Evolutionary conservation across 2,797 vertebrate species (phyloP), one percentile per base, ranked within the genome.

Genomic region (Clarias platycephalus): DNA sequence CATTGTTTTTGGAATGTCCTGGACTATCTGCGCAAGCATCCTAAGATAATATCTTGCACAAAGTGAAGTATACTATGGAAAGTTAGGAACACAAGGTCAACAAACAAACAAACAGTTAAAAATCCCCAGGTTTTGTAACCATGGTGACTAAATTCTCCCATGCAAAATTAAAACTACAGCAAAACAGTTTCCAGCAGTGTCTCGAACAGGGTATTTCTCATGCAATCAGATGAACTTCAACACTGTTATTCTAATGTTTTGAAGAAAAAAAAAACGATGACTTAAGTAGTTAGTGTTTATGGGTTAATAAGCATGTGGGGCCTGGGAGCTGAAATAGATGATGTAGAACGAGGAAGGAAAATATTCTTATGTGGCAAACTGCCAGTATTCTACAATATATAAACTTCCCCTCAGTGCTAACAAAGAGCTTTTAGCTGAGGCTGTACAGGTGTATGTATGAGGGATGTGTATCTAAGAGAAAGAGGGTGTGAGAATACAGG

Each of bases 401-500:
- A 53, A 75, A 55, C 26, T 57, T 31, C 37, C 68, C 72, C 57
- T 64, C 26, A 55, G 20, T 18, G 82, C 40, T 76, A 22, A 76
- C 18, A 76, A 64, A 64, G n/a, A 6, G 2, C n/a, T 58, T 77
- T 20, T 5, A 5, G 60, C 12, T 31, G 3, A 37, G 60, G 44
- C 44, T 18, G 18, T 44, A 76, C 71, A 28, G 71, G 44, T 74
- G 44, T 28, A 26, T 28, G n/a, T 49, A 20, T 22, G 24, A 15
- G 24, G 3, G 10, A 16, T 26, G 53, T 78, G 76, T 63, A 20
- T 70, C 16, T 4, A 10, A 12, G 16, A 40, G 62, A 37, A 34
- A 58, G 74, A 40, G 6, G 28, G 26, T 77, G 60, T 76, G 72
- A 83, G 34, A 79, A 70, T 84, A 26, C 24, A 55, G 83, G 83